Conservation (phyloP, 2,113 vertebrate genomes). For the Puffinus mauretanicus region DNA sequence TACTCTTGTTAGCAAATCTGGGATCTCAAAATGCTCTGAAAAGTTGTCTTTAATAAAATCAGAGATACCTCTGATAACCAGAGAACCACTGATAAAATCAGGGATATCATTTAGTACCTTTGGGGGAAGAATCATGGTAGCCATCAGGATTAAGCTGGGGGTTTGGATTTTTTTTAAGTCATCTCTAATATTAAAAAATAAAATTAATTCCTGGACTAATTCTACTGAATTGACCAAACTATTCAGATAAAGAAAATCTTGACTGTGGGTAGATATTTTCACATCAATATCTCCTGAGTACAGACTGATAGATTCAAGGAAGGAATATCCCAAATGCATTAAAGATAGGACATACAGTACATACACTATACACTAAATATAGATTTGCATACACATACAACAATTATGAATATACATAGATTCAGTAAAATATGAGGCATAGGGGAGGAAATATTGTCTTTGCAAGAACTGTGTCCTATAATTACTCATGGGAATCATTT, state of each 20-base stretch:
- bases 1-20: not conserved
- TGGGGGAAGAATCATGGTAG: not conserved
- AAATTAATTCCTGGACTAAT: not conserved
- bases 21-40: not conserved
- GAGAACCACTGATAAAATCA: not conserved
- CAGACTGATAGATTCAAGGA: not conserved
- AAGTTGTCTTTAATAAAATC: not conserved
- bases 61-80: not conserved
- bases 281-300: not conserved
- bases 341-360: not conserved
- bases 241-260: not conserved
- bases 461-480: not conserved
- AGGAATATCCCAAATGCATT: not conserved
- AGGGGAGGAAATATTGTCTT: not conserved
- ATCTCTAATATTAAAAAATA: not conserved
- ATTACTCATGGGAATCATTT: conserved; percentile 23
- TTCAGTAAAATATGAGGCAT: not conserved
- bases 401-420: not conserved
- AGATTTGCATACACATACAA: not conserved
- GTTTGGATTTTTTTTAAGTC: not conserved
- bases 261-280: not conserved
- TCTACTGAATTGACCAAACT: not conserved
- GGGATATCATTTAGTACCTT: not conserved
- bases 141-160: not conserved
- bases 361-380: not conserved